A percentile compares a stretch with the other conserved stretches of the same genome.
Evolutionary conservation across 2,797 vertebrate genomes (phyloP).

Genomic region (Trichosurus vulpecula): DNA sequence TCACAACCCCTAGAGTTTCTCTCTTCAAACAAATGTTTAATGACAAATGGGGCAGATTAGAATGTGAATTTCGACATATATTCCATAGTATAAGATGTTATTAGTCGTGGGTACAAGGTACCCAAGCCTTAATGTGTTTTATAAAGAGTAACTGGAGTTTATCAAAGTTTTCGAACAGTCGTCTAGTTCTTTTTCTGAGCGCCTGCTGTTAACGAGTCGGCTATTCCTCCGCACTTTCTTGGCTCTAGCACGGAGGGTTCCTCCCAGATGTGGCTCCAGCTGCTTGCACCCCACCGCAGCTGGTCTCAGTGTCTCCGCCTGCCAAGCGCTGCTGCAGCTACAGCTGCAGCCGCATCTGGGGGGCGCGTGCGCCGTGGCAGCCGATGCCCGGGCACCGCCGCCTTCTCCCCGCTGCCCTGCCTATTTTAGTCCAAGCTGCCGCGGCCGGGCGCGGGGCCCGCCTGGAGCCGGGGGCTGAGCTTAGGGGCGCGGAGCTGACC

Average conservation of each 20-base stretch:
- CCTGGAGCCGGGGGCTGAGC: neutral
- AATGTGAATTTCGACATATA: neutral
- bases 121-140: neutral
- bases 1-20: neutral
- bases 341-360: slow-evolving; percentile 46
- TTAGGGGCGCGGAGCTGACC: neutral
- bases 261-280: neutral
- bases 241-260: neutral
- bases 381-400: slow-evolving; percentile 38
- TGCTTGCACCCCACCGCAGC: neutral
- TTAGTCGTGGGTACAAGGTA: neutral
- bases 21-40: neutral
- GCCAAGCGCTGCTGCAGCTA: neutral
- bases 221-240: neutral
- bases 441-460: slow-evolving; percentile 37
- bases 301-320: neutral
- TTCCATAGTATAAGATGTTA: neutral
- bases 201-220: neutral
- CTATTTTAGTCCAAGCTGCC: slow-evolving; percentile 69
- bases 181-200: neutral
- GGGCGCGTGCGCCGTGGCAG: neutral
- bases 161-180: neutral
- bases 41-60: neutral
- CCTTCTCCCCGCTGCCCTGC: slow-evolving; percentile 54
- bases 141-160: neutral